phyloP scores from a whole-genome alignment of 2,888 invertebrate species.

The Caenorhabditis drosophilae region DNA sequence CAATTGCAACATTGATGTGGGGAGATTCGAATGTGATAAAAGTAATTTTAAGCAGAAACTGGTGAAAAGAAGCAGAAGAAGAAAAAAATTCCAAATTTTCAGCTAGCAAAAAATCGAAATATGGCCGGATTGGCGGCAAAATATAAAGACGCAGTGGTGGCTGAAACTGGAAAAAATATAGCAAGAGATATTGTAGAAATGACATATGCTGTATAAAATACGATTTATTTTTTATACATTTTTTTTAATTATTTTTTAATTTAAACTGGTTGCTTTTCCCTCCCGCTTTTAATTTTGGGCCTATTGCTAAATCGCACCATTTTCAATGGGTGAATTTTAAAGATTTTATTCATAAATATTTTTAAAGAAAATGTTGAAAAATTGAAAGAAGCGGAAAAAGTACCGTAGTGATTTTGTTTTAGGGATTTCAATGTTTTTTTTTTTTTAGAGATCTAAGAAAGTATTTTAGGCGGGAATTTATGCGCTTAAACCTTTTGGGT shows the following conservation, averaged over 20 bases:
- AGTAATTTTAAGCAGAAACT: constrained; percentile 15
- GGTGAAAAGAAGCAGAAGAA: neutral
- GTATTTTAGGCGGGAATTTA: no score
- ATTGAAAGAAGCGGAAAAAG: no score
- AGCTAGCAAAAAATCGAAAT: constrained; percentile 55
- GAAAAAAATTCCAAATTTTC: constrained; percentile 4
- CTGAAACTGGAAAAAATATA: constrained; percentile 56
- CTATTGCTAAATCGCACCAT: no score
- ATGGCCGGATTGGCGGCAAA: constrained; percentile 47
- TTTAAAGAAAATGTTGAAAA: no score
- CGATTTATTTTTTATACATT: neutral
- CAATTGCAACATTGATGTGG: constrained; percentile 78
- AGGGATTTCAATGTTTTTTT: no score
- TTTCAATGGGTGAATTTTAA: no score
- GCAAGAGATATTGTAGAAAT: constrained; percentile 62
- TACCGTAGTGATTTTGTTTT: no score
- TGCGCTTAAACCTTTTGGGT: no score
- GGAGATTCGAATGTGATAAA: constrained; percentile 69
- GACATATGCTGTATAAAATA: constrained; percentile 50
- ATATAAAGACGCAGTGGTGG: constrained; percentile 58
- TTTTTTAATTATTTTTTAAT: constrained; percentile 1
- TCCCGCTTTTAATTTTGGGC: no score
- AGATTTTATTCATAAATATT: no score
- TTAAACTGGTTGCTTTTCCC: no score
- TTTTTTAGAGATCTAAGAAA: no score